Evolutionary conservation across 1,140 invertebrate species (phyloP).

Genomic region (Spodoptera frugiperda): DNA sequence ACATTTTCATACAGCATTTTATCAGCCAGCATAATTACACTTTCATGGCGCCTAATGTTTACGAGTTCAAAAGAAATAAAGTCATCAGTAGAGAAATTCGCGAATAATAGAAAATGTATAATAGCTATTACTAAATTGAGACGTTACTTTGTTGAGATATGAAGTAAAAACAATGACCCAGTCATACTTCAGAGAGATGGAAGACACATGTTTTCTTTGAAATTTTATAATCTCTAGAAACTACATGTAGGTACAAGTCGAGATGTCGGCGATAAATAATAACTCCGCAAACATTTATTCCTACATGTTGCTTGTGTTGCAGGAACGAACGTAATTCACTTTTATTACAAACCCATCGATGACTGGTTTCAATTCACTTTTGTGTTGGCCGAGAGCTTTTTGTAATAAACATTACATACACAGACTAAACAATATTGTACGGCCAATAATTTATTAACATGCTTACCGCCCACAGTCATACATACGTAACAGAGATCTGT

Average conservation of each 20-base stretch:
- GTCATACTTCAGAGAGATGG: background rate
- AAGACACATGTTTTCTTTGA: background rate
- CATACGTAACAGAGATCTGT: background rate
- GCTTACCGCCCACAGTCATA: constrained; percentile 10
- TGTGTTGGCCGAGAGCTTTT: constrained; percentile 13
- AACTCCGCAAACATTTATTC: background rate
- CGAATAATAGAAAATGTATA: constrained; percentile 19
- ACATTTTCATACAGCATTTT: constrained; percentile 1
- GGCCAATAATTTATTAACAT: constrained; percentile 17
- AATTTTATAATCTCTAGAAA: background rate
- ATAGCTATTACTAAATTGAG: constrained; percentile 1
- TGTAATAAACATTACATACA: constrained; percentile 28
- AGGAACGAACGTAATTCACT: background rate
- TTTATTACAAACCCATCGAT: constrained; percentile 16
- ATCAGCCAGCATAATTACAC: background rate
- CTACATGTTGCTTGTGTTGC: background rate
- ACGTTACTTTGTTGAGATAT: constrained; percentile 12
- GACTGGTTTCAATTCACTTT: constrained; percentile 12
- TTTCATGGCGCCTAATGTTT: constrained; percentile 11
- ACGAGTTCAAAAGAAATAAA: constrained; percentile 8
- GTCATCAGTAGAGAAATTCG: background rate
- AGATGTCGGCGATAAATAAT: constrained; percentile 11
- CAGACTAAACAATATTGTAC: constrained; percentile 33
- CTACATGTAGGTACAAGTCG: background rate
- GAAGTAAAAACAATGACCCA: background rate